These are phyloP conservation scores for Latrodectus elegans DNA, from an alignment of 2,888 invertebrate genomes.

Conservation along the genomic window DNA sequence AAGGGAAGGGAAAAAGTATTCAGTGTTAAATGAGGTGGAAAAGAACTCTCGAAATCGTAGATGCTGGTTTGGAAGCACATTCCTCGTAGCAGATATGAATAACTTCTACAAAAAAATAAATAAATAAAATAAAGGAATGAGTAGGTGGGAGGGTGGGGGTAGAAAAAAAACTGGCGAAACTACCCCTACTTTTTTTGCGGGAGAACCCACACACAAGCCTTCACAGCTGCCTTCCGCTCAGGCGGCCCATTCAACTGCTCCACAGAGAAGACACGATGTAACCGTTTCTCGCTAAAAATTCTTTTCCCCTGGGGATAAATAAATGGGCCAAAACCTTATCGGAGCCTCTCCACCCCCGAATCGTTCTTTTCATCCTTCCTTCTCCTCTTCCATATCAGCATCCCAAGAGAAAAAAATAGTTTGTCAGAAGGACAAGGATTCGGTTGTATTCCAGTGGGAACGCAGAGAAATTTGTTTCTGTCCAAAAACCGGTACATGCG, in stretches of 20 bases:
- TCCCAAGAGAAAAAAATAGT: constrained; percentile 19
- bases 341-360: constrained; percentile 66
- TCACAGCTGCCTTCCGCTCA: constrained; percentile 65
- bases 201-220: constrained; percentile 47
- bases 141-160: constrained; percentile 2
- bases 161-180: constrained; percentile 47
- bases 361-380: constrained; percentile 1
- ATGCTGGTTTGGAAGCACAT: constrained; percentile 56
- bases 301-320: constrained; percentile 60
- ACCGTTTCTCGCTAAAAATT: constrained; percentile 52
- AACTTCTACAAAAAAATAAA: constrained; percentile 56
- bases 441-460: constrained; percentile 4
- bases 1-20: constrained; percentile 24
- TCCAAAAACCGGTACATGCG: neutral
- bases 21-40: constrained; percentile 64
- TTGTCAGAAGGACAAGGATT: constrained; percentile 19
- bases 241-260: constrained; percentile 50
- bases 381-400: constrained; percentile 4
- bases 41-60: constrained; percentile 64
- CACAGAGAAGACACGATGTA: constrained; percentile 42
- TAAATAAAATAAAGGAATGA: constrained; percentile 16
- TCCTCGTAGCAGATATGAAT: constrained; percentile 66
- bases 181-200: constrained; percentile 16
- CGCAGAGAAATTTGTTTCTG: neutral
- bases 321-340: constrained; percentile 69